Conservation (phyloP, 2,888 invertebrate genomes). For the Metalampra italica region DNA sequence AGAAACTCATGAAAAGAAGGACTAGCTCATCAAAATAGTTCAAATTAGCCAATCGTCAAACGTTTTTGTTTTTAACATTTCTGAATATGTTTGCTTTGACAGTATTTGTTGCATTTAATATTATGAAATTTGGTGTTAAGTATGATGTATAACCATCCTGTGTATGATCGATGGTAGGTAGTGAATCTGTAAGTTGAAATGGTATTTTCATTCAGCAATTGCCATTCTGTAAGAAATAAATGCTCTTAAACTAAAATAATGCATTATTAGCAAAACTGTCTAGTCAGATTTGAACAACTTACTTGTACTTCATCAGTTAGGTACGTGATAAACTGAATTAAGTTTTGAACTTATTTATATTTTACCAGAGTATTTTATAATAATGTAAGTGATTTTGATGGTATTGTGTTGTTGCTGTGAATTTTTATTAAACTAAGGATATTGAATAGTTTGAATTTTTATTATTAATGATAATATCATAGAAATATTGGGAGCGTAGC, state of each 20-base stretch:
- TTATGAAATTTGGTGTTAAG: neutral
- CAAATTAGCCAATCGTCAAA: too few species aligned
- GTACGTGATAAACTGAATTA: too few species aligned
- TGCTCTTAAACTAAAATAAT: too few species aligned
- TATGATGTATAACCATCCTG: neutral
- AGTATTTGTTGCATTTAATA: constrained; percentile 11
- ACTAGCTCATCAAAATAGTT: constrained; percentile 32
- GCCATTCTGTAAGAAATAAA: too few species aligned
- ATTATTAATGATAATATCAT: too few species aligned
- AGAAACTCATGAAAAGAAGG: constrained; percentile 75
- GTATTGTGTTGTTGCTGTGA: too few species aligned
- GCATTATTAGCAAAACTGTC: too few species aligned
- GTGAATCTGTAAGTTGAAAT: neutral
- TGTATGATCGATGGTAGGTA: neutral
- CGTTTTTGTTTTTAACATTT: neutral
- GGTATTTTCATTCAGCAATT: too few species aligned
- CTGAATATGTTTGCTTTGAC: neutral
- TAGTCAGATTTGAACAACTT: too few species aligned
- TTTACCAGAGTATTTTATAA: neutral
- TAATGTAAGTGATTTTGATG: constrained; percentile 1
- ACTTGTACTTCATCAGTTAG: too few species aligned
- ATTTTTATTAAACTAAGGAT: too few species aligned
- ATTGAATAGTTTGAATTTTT: neutral
- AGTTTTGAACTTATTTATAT: neutral
- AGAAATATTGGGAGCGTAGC: too few species aligned